Percentiles rank a stretch among this genome's conserved stretches.
Evolutionary conservation across 2,888 invertebrate genomes (phyloP).

Genomic region (Lochmaea capreae): DNA sequence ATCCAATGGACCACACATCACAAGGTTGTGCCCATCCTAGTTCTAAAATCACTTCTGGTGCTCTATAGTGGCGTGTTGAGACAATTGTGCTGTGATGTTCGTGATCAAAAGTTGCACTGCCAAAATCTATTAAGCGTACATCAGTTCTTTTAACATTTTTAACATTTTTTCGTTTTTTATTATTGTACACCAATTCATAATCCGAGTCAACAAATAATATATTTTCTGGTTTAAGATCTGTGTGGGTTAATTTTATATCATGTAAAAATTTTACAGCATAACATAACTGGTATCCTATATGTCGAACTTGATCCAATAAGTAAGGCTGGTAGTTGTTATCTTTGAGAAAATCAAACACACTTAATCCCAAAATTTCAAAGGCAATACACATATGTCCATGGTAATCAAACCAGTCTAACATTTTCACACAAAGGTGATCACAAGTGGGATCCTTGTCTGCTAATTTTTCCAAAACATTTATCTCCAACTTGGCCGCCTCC

Average conservation of each 20-base stretch:
- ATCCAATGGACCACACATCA: conserved; percentile 99
- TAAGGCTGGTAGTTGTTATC: conserved; percentile 99
- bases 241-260: conserved; percentile 97
- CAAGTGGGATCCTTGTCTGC: conserved; percentile 94
- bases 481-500: conserved; percentile 99
- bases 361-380: conserved; percentile 96
- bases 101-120: conserved; percentile 99
- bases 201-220: conserved; percentile 97
- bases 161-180: conserved; percentile 87
- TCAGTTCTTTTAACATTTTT: conserved; percentile 91
- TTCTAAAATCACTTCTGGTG: conserved; percentile 99
- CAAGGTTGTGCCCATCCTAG: conserved; percentile 99
- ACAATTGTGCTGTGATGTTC: conserved; percentile 99
- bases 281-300: conserved; percentile 96
- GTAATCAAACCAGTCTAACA: conserved; percentile 98
- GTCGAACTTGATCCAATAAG: conserved; percentile 96
- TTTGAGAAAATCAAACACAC: conserved; percentile 98
- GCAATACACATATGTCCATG: conserved; percentile 98
- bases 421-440: conserved; percentile 94
- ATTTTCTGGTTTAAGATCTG: conserved; percentile 99
- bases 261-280: conserved; percentile 98
- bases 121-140: conserved; percentile 98
- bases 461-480: conserved; percentile 97
- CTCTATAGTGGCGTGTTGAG: conserved; percentile 97
- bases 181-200: conserved; percentile 81